Percentiles rank a stretch among this genome's conserved stretches.
Conservation (phyloP, 2,888 invertebrate species). For the Alloplasta piceator region DNA sequence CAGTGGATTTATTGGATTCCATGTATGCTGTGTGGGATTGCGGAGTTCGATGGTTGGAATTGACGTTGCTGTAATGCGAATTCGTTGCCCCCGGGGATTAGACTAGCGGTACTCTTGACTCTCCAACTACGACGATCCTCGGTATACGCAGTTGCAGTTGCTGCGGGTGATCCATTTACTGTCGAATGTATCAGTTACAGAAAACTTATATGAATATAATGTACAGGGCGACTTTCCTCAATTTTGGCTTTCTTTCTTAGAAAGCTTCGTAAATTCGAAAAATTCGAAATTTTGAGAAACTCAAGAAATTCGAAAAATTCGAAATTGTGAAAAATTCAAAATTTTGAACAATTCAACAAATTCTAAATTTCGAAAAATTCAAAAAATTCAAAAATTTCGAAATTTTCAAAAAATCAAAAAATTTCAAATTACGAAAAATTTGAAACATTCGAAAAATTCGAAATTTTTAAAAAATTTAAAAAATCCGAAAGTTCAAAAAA, state of each 20-base stretch:
- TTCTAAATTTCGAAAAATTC: not conserved
- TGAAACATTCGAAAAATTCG: too few species aligned
- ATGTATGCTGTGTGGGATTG: constrained; percentile 20
- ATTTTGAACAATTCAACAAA: too few species aligned
- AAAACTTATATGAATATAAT: too few species aligned
- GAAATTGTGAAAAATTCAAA: too few species aligned
- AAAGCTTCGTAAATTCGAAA: too few species aligned
- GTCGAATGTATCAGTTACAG: not conserved
- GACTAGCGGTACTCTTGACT: not conserved
- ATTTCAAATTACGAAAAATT: too few species aligned
- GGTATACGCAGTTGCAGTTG: not conserved
- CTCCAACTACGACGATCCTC: not conserved
- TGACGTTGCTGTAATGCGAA: constrained; percentile 27
- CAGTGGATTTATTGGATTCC: not conserved
- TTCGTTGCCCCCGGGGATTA: constrained; percentile 22
- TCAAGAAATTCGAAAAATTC: too few species aligned
- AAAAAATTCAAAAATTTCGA: not conserved
- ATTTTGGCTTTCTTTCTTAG: too few species aligned
- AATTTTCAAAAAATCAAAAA: too few species aligned
- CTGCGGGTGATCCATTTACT: constrained; percentile 4
- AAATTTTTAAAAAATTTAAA: not conserved
- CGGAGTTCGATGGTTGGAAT: constrained; percentile 14
- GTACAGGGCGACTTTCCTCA: too few species aligned
- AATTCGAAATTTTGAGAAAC: too few species aligned
- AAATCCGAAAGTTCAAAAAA: not conserved